Evolutionary conservation across 2,888 invertebrate genomes (phyloP).

Genomic region (Julus scandinavius): DNA sequence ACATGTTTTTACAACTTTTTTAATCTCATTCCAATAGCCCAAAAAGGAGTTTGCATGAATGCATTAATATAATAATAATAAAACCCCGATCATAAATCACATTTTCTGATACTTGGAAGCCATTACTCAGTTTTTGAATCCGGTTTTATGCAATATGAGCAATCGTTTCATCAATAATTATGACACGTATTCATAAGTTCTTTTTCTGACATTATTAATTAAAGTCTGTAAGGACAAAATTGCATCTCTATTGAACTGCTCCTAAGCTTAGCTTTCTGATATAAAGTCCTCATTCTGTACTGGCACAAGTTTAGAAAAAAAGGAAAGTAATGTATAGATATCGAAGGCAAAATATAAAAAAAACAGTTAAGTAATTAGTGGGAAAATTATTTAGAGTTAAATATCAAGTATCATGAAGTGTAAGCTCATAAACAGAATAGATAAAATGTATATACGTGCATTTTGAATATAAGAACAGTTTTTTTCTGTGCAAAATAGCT

Average conservation of each 20-base stretch:
- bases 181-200: conserved; percentile 24
- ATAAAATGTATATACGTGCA: not conserved
- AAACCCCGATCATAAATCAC: conserved; percentile 15
- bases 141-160: conserved; percentile 22
- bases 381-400: not conserved
- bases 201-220: conserved; percentile 31
- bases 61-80: conserved; percentile 35
- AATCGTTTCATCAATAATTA: conserved; percentile 42
- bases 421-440: not conserved
- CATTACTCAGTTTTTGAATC: conserved; percentile 38
- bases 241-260: not conserved
- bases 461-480: too few relatives aligned
- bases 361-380: not conserved
- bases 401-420: not conserved
- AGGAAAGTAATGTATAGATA: not conserved
- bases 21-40: not conserved
- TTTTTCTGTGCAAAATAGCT: too few relatives aligned
- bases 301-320: not conserved
- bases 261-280: not conserved
- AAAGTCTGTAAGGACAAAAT: conserved; percentile 9
- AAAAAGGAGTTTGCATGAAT: conserved; percentile 10
- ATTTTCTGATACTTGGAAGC: conserved; percentile 9
- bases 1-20: not conserved
- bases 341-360: not conserved
- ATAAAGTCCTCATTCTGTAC: not conserved